These are phyloP conservation scores for Cryptosula pallasiana DNA, from an alignment of 2,888 invertebrate species.

Conservation along the genomic window DNA sequence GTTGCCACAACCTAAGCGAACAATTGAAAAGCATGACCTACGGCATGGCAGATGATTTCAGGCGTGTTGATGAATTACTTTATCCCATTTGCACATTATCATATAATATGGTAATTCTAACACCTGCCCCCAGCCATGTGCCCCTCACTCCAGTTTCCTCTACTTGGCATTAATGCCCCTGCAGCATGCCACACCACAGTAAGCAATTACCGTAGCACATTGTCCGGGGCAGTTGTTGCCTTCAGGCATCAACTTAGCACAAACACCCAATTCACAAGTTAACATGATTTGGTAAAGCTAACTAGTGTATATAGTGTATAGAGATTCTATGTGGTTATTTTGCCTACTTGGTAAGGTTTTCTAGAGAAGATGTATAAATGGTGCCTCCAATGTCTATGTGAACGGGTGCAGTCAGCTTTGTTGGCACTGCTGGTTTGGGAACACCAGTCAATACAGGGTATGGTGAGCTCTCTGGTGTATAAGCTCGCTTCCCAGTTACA, in stretches of 20 bases:
- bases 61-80: background rate
- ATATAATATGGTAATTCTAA: background rate
- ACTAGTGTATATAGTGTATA: no score
- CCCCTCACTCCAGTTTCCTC: background rate
- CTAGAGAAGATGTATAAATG: constrained; percentile 91
- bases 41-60: background rate
- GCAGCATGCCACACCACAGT: background rate
- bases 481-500: background rate
- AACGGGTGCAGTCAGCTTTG: constrained; percentile 88
- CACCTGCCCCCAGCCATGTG: background rate
- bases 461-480: background rate
- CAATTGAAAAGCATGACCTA: constrained; percentile 7
- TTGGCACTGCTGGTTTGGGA: constrained; percentile 86
- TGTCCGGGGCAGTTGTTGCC: background rate
- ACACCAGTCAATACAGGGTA: constrained; percentile 68
- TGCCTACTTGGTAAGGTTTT: constrained; percentile 84
- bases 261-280: no score
- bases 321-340: no score
- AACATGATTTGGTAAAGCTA: no score
- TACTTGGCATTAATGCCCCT: no score
- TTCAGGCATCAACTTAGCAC: background rate
- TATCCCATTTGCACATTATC: background rate
- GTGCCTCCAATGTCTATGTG: constrained; percentile 96
- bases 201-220: constrained; percentile 15
- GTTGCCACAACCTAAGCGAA: background rate